A percentile compares a stretch with the other conserved stretches of the same genome.
Conservation (phyloP, 2,888 invertebrate genomes). For the Pachydiplax longipennis region DNA sequence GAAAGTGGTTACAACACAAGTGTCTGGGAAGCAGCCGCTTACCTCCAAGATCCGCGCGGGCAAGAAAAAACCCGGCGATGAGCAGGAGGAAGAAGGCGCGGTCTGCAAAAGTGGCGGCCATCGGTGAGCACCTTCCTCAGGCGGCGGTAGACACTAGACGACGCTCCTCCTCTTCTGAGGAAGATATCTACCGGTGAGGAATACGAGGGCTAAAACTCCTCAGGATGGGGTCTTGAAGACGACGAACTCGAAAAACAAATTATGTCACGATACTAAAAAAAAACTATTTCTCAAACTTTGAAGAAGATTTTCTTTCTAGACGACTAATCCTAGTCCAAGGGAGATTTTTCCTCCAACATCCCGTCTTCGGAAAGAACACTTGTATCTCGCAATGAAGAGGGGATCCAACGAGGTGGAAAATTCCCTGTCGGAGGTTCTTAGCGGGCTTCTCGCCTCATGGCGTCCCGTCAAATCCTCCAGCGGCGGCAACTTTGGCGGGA, state of each 20-base stretch:
- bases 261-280: background rate
- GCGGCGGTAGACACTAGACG: no score
- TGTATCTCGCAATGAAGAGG: background rate
- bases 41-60: constrained; percentile 39
- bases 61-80: constrained; percentile 11
- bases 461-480: no score
- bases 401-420: no score
- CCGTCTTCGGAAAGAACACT: background rate
- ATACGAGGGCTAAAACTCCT: background rate
- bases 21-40: background rate
- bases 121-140: background rate
- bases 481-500: no score
- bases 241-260: background rate
- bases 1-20: no score
- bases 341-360: background rate
- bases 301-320: no score
- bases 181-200: background rate
- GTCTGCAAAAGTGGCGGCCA: background rate
- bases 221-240: no score
- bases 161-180: background rate
- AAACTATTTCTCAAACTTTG: background rate
- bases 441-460: no score
- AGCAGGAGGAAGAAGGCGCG: background rate
- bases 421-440: no score
- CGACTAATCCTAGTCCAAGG: background rate